These are phyloP conservation scores for Drosophila sturtevanti DNA, from an alignment of 1,140 invertebrate genomes.

Conservation along the genomic window DNA sequence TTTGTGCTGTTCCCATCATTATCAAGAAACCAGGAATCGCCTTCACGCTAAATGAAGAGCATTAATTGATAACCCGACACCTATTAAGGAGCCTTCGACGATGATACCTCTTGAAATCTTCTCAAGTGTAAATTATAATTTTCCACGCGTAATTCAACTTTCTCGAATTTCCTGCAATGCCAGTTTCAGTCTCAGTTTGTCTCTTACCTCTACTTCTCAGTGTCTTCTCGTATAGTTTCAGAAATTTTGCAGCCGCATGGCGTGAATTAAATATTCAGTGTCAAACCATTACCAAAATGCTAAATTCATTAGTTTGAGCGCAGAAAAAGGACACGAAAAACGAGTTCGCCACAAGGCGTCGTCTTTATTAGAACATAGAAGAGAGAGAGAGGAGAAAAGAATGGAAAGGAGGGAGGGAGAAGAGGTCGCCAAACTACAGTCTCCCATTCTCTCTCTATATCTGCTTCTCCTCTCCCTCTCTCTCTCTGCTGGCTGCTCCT, in stretches of 20 bases:
- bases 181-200: constrained; percentile 57
- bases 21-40: constrained; percentile 28
- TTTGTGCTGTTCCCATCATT: constrained; percentile 43
- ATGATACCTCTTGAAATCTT: constrained; percentile 72
- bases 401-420: constrained; percentile 22
- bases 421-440: constrained; percentile 9
- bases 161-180: constrained; percentile 80
- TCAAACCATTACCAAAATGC: constrained; percentile 82
- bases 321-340: constrained; percentile 73
- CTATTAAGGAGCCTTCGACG: constrained; percentile 75
- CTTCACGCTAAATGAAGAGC: constrained; percentile 76
- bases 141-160: constrained; percentile 82
- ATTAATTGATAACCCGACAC: constrained; percentile 81
- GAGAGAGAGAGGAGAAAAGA: constrained; percentile 32
- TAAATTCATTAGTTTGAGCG: constrained; percentile 82
- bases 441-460: constrained; percentile 21
- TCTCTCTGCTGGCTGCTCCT: neutral
- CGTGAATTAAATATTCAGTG: constrained; percentile 82
- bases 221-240: constrained; percentile 1
- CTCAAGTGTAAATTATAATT: constrained; percentile 83
- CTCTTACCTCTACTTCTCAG: no score
- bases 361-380: constrained; percentile 69
- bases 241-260: constrained; percentile 40
- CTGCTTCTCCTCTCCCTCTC: constrained; percentile 5
- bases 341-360: constrained; percentile 71